These are phyloP conservation scores for Carabus problematicus DNA, from an alignment of 2,888 invertebrate genomes.

Conservation along the genomic window DNA sequence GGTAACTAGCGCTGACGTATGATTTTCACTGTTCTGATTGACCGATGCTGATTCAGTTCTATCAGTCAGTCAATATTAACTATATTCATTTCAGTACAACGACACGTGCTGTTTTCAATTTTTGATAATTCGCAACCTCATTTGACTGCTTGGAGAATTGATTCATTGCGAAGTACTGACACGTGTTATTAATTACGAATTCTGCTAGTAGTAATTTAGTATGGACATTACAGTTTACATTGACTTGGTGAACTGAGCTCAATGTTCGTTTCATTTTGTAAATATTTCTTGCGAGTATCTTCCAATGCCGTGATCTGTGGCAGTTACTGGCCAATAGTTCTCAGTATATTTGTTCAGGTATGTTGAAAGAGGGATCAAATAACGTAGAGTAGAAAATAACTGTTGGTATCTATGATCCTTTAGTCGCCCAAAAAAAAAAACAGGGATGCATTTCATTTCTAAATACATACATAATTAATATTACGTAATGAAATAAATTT, in stretches of 20 bases:
- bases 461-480: background rate
- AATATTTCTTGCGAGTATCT: conserved; percentile 37
- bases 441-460: conserved; percentile 22
- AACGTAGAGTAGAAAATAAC: conserved; percentile 53
- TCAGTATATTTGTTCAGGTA: conserved; percentile 58
- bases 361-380: conserved; percentile 60
- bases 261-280: conserved; percentile 30
- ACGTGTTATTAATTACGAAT: too few species aligned
- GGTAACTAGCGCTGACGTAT: too few species aligned
- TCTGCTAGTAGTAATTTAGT: background rate
- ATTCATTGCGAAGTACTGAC: too few species aligned
- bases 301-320: conserved; percentile 30
- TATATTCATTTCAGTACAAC: too few species aligned
- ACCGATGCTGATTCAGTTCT: too few species aligned
- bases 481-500: background rate
- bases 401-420: conserved; percentile 37
- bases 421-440: conserved; percentile 20
- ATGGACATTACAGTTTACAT: conserved; percentile 2
- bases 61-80: too few species aligned
- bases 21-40: too few species aligned
- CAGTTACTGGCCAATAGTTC: conserved; percentile 46
- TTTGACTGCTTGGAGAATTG: too few species aligned
- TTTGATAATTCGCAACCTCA: too few species aligned
- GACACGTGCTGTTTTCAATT: too few species aligned
- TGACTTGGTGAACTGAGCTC: conserved; percentile 2